These are phyloP conservation scores for Melanostoma scalare DNA, from an alignment of 2,888 invertebrate species.

Conservation along the genomic window DNA sequence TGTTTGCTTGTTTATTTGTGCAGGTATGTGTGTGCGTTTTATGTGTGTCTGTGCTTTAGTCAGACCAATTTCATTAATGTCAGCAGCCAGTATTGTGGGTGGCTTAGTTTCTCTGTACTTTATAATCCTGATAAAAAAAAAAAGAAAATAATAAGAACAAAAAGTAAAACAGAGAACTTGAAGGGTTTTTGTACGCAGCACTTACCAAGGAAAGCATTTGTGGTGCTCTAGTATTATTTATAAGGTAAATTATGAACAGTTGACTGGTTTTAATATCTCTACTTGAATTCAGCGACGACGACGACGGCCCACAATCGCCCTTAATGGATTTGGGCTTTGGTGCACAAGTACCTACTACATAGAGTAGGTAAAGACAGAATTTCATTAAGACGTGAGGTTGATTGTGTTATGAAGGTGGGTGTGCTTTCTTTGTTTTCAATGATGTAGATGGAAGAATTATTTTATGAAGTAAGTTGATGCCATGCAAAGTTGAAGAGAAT, in stretches of 20 bases:
- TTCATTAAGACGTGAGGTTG: slow-evolving; percentile 10
- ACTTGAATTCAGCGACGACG: slow-evolving; percentile 3
- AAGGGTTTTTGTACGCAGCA: not conserved
- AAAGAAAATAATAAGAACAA: not conserved
- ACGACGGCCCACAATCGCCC: not conserved
- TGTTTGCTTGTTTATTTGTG: no score
- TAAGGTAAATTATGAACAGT: slow-evolving; percentile 34
- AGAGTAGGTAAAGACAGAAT: not conserved
- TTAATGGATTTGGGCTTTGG: not conserved
- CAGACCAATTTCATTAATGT: slow-evolving; percentile 38
- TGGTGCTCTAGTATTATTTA: slow-evolving; percentile 30
- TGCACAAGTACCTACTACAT: not conserved
- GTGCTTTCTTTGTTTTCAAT: not conserved
- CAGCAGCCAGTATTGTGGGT: not conserved
- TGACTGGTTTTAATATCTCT: slow-evolving; percentile 36
- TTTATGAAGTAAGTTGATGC: slow-evolving; percentile 3
- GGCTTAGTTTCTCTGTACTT: not conserved
- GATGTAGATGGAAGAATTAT: slow-evolving; percentile 3
- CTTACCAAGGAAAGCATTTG: slow-evolving; percentile 9
- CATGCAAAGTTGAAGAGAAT: no score
- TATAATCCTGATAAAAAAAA: not conserved
- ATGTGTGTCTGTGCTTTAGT: slow-evolving; percentile 11
- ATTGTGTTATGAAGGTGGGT: not conserved
- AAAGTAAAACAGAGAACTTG: not conserved
- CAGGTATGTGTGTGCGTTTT: slow-evolving; percentile 7